phyloP scores from a whole-genome alignment of 2,113 vertebrate genomes.

The Rhagologus leucostigma region DNA sequence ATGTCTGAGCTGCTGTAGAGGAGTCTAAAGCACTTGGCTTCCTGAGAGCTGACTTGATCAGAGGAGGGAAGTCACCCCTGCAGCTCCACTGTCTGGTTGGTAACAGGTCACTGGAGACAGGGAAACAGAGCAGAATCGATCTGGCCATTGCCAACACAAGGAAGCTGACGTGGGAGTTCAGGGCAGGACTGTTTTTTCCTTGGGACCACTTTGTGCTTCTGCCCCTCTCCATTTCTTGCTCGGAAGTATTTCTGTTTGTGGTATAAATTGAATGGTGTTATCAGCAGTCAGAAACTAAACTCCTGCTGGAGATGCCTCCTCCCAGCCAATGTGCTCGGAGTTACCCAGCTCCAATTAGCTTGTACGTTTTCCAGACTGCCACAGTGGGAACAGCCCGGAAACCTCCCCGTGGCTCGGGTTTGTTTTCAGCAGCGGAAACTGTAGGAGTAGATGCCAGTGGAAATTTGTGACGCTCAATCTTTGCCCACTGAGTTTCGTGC shows the following conservation, averaged over 20 bases:
- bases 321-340: background rate
- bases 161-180: background rate
- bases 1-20: background rate
- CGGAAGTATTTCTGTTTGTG: background rate
- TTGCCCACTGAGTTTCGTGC: background rate
- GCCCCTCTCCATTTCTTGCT: background rate
- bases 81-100: background rate
- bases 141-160: accelerated
- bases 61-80: background rate
- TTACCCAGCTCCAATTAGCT: background rate
- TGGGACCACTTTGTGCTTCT: background rate
- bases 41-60: background rate
- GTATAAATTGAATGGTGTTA: background rate
- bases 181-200: background rate
- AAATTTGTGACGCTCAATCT: background rate
- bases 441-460: background rate
- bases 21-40: background rate
- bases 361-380: background rate
- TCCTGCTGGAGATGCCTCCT: background rate
- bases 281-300: background rate
- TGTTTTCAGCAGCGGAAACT: background rate
- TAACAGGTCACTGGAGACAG: background rate
- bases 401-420: accelerated
- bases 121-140: background rate
- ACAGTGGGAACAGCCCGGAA: background rate